Percentiles rank a stretch among this genome's conserved stretches.
phyloP scores from a whole-genome alignment of 2,888 invertebrate genomes.

The Pyrrhia umbra region DNA sequence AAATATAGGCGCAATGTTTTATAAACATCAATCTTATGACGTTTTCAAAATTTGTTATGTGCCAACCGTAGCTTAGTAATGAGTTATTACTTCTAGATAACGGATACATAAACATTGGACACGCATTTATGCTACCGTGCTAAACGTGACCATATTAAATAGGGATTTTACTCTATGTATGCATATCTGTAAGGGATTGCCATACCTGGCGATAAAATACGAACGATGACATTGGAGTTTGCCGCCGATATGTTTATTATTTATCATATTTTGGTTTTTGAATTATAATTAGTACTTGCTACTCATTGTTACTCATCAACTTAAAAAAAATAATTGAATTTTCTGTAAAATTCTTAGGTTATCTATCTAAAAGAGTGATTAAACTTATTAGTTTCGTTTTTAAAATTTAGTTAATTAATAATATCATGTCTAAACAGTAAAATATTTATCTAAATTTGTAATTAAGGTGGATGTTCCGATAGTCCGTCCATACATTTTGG shows the following conservation, averaged over 20 bases:
- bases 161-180: background rate
- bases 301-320: background rate
- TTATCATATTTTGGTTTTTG: too few species aligned
- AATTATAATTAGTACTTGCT: too few species aligned
- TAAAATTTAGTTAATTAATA: too few species aligned
- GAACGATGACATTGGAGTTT: too few species aligned
- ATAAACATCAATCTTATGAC: conserved; percentile 42
- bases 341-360: background rate
- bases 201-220: too few species aligned
- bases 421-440: too few species aligned
- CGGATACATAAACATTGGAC: conserved; percentile 2
- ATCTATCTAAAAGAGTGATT: background rate
- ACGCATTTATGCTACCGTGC: background rate
- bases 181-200: background rate
- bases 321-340: background rate
- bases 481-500: too few species aligned
- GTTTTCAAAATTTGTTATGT: conserved; percentile 2
- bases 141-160: conserved; percentile 6
- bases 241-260: background rate
- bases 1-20: conserved; percentile 29
- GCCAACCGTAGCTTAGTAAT: conserved; percentile 7
- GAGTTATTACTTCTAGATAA: conserved; percentile 25
- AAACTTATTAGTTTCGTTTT: too few species aligned
- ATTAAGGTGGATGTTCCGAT: too few species aligned
- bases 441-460: too few species aligned